phyloP scores from a whole-genome alignment of 2,113 vertebrate species.

The Phocoena phocoena region DNA sequence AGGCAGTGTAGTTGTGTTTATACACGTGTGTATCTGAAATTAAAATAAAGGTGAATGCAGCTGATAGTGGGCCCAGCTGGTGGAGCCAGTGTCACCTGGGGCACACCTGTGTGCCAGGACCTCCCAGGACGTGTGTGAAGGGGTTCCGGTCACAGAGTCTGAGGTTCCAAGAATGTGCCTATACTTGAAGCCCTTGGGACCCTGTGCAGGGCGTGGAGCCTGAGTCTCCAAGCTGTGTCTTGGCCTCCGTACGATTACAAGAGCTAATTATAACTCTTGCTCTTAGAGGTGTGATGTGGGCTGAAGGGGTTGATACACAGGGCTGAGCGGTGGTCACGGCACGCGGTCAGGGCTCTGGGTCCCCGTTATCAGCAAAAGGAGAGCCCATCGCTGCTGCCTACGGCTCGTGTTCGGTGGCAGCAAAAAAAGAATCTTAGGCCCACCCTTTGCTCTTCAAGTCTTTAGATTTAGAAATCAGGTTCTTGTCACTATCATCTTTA shows the following conservation, averaged over 20 bases:
- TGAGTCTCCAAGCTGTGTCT: background rate
- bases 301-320: rapidly evolving
- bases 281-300: rapidly evolving
- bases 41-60: rapidly evolving
- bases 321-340: rapidly evolving
- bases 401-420: rapidly evolving
- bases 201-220: rapidly evolving
- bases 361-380: background rate
- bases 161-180: background rate
- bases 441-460: background rate
- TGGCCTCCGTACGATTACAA: rapidly evolving
- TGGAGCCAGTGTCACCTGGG: rapidly evolving
- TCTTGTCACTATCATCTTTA: background rate
- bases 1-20: rapidly evolving
- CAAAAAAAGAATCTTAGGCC: background rate
- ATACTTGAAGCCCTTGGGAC: rapidly evolving
- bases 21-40: background rate
- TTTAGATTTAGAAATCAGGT: background rate
- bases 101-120: rapidly evolving
- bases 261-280: rapidly evolving
- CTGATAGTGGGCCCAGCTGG: rapidly evolving
- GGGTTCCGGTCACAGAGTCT: background rate
- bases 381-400: rapidly evolving
- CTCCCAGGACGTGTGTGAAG: rapidly evolving
- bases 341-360: rapidly evolving